Conservation (phyloP, 1,140 invertebrate genomes). For the Anastrepha obliqua region DNA sequence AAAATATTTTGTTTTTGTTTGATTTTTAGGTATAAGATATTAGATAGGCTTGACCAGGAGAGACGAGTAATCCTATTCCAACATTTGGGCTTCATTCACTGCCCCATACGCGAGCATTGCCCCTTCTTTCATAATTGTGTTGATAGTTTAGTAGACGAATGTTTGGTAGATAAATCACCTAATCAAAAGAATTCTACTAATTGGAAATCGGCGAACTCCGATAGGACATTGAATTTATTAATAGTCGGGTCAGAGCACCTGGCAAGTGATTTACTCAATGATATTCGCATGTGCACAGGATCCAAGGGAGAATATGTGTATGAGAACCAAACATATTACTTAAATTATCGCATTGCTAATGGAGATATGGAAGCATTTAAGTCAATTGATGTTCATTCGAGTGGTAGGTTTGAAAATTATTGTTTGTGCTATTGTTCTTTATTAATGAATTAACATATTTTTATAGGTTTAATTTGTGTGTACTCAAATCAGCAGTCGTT, state of each 20-base stretch:
- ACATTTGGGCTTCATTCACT: constrained; percentile 96
- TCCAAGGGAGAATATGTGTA: constrained; percentile 91
- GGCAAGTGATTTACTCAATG: constrained; percentile 85
- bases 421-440: constrained; percentile 38
- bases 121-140: constrained; percentile 93
- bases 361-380: constrained; percentile 80
- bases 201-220: constrained; percentile 79
- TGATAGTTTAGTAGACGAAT: constrained; percentile 88
- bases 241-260: constrained; percentile 86
- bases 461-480: constrained; percentile 87
- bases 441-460: constrained; percentile 54
- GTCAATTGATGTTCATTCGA: constrained; percentile 73
- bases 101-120: constrained; percentile 94
- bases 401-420: constrained; percentile 76
- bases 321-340: constrained; percentile 87
- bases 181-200: constrained; percentile 75
- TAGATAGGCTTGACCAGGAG: constrained; percentile 95
- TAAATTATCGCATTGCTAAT: constrained; percentile 90
- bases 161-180: constrained; percentile 80
- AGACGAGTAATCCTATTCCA: constrained; percentile 94
- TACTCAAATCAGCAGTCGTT: constrained; percentile 94
- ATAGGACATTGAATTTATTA: constrained; percentile 84
- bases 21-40: constrained; percentile 87
- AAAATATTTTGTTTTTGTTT: neutral
- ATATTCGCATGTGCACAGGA: constrained; percentile 79